A percentile compares a stretch with the other conserved stretches of the same genome.
phyloP scores from a whole-genome alignment of 1,140 invertebrate genomes.

The Caenorhabditis elegans region WBcel235 BX284605.5:19424001-19424500 shows the following conservation, averaged over 20 bases:
- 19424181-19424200: neutral
- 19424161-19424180: neutral
- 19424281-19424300: neutral
- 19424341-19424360: neutral
- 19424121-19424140: neutral
- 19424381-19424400: neutral
- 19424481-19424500: neutral
- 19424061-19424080: neutral
- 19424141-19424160: neutral
- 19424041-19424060: neutral
- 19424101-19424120: neutral
- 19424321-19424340: neutral
- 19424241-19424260: neutral
- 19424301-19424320: neutral
- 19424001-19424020: neutral
- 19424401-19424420: too few relatives aligned
- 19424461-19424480: neutral
- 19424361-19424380: neutral
- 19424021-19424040: neutral
- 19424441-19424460: neutral
- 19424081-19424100: neutral
- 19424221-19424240: neutral
- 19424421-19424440: neutral
- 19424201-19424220: neutral
- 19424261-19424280: neutral